A percentile compares a stretch with the other conserved stretches of the same genome.
Conservation (phyloP, 1,140 invertebrate genomes). For the Drosophila novamexicana region DNA sequence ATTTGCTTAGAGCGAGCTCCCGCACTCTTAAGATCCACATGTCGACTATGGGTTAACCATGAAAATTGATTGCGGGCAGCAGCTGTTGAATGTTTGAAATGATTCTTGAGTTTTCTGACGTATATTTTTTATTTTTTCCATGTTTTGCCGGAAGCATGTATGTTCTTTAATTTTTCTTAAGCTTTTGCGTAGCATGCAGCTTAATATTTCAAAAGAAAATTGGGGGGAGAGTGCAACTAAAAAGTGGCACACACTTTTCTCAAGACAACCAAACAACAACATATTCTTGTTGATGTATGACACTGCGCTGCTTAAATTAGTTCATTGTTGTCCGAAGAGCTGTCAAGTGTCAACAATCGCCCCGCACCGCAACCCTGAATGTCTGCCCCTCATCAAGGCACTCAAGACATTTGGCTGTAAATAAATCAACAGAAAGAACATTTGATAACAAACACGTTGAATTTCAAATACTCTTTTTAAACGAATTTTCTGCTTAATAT, state of each 20-base stretch:
- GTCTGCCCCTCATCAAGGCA: neutral
- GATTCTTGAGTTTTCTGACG: constrained; percentile 14
- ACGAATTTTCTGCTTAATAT: no score
- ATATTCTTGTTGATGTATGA: constrained; percentile 61
- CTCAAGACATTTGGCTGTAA: constrained; percentile 29
- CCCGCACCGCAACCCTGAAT: neutral
- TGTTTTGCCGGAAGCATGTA: constrained; percentile 70
- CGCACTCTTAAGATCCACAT: constrained; percentile 15
- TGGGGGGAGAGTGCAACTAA: constrained; percentile 2
- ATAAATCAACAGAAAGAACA: constrained; percentile 15
- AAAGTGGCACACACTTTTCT: constrained; percentile 28
- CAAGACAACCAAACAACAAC: constrained; percentile 7
- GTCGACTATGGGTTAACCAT: constrained; percentile 67
- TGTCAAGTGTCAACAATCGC: constrained; percentile 68
- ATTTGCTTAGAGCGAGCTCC: constrained; percentile 40
- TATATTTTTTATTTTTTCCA: constrained; percentile 39
- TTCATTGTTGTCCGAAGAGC: constrained; percentile 75
- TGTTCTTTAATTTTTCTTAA: constrained; percentile 69
- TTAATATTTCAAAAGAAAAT: constrained; percentile 48
- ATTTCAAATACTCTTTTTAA: neutral
- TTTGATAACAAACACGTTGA: constrained; percentile 2
- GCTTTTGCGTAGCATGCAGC: constrained; percentile 64
- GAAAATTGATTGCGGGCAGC: constrained; percentile 77
- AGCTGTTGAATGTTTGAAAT: constrained; percentile 48
- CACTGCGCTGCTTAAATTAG: constrained; percentile 73